Evolutionary conservation across 2,113 vertebrate species (phyloP).

Genomic region (Morphnarchus princeps): DNA sequence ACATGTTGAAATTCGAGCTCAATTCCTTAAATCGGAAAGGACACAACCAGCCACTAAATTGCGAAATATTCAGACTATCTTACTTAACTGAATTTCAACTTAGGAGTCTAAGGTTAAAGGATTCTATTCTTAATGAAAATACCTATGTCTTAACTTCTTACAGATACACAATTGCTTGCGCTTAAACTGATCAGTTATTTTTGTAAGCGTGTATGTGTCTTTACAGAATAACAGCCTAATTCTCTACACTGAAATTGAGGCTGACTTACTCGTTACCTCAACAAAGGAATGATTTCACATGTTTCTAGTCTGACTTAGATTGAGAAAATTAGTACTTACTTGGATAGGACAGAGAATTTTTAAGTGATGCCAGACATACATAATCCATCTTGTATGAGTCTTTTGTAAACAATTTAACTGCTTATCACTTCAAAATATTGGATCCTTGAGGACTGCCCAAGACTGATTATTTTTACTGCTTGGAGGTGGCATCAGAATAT

Average conservation of each 20-base stretch:
- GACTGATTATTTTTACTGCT: background rate
- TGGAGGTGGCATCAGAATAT: background rate
- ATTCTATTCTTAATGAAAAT: background rate
- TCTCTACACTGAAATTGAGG: background rate
- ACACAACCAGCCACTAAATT: background rate
- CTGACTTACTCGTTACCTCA: background rate
- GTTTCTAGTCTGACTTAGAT: background rate
- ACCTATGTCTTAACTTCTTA: background rate
- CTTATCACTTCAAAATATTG: background rate
- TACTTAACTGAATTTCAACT: background rate
- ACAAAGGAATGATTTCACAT: background rate
- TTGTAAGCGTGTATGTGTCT: background rate
- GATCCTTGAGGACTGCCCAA: background rate
- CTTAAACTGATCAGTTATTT: background rate
- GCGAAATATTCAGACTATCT: background rate
- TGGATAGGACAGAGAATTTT: background rate
- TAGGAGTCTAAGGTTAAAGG: background rate
- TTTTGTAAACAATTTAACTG: background rate
- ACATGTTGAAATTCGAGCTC: background rate
- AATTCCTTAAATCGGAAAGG: background rate
- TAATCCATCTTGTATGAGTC: background rate
- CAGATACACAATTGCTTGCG: background rate
- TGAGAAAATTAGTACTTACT: background rate
- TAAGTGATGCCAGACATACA: background rate
- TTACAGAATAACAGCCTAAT: background rate